Evolutionary conservation across 1,140 invertebrate genomes (phyloP).

Genomic region (Brachionus plicatilis): DNA sequence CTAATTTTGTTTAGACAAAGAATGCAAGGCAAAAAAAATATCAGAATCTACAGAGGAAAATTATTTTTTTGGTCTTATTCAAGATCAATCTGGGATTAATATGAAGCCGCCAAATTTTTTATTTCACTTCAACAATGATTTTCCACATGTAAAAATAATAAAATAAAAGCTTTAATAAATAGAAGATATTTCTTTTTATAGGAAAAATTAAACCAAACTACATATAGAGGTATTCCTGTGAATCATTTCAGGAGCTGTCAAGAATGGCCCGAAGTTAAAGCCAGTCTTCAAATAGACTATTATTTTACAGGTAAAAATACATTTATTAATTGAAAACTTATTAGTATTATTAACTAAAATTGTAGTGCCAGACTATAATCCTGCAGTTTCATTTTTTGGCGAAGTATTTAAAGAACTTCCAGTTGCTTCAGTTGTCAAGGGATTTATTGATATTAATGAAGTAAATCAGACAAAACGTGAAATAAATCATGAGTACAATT

Average conservation of each 20-base stretch:
- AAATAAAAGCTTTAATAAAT: not conserved
- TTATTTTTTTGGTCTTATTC: constrained; percentile 13
- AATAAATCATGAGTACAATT: constrained; percentile 12
- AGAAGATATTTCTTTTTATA: not conserved
- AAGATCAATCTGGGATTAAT: not conserved
- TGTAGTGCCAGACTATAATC: not conserved
- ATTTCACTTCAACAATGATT: constrained; percentile 33
- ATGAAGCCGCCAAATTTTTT: constrained; percentile 33
- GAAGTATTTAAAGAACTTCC: not conserved
- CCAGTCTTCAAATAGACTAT: constrained; percentile 1
- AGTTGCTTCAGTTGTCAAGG: not conserved
- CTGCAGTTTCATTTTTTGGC: constrained; percentile 2
- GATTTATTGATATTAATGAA: not conserved
- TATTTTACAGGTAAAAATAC: not conserved
- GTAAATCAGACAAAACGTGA: not conserved
- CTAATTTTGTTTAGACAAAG: not conserved
- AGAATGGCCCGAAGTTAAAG: not conserved
- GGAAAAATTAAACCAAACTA: not conserved
- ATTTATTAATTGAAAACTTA: not conserved
- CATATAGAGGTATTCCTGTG: not conserved
- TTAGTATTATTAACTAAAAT: not conserved
- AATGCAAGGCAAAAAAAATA: not conserved
- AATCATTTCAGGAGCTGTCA: constrained; percentile 29
- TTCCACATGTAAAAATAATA: not conserved
- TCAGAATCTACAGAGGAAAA: not conserved